Base-by-base conservation (phyloP, 1,140 invertebrate genomes). In the Melipona quadrifasciata region DNA sequence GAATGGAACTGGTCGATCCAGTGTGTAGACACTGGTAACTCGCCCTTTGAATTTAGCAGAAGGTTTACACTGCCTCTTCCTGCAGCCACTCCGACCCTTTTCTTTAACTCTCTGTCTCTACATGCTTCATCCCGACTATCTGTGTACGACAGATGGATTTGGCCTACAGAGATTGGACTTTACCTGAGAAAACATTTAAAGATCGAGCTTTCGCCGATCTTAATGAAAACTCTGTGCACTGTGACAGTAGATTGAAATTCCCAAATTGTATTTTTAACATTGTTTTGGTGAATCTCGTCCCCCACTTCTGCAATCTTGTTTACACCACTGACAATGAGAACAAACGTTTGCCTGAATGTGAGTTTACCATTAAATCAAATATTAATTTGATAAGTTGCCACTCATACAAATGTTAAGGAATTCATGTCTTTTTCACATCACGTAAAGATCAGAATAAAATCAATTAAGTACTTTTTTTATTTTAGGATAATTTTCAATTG, bases 11-110 rank as follows among this genome's bases (percentile, higher is more conserved):
- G 74, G 80, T 89, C 87, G 79, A 80, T 85, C 76, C 71, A 53
- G 31, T 82, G 86, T 88, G 74, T 83, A 89, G 86, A 82, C 80
- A 89, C 76, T 82, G 72, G 61, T 86, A 88, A 82, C 87, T 82
- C 74, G 53, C 65, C 65, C 65, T 61, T 73, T 64, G 72, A 89
- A 87, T 89, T 82, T 79, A 68, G 76, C 58, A 70, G n/a, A 84
- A 84, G 80, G 80, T 88, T 87, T 73, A 61, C 61, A 68, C 11
- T 77, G 21, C 64, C 53, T 71, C 39, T 27, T 72, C 34, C 72
- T 82, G 64, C 27, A 34, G 4, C 16, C 12, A 5, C 61, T 24
- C 55, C 72, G 11, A 53, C 67, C 34, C 65, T 70, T 81, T 76
- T 55, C 80, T 72, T 74, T 67, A 80, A 65, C 58, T n/a, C 31